phyloP scores from a whole-genome alignment of 1,140 invertebrate genomes.

The Octopus sinensis region DNA sequence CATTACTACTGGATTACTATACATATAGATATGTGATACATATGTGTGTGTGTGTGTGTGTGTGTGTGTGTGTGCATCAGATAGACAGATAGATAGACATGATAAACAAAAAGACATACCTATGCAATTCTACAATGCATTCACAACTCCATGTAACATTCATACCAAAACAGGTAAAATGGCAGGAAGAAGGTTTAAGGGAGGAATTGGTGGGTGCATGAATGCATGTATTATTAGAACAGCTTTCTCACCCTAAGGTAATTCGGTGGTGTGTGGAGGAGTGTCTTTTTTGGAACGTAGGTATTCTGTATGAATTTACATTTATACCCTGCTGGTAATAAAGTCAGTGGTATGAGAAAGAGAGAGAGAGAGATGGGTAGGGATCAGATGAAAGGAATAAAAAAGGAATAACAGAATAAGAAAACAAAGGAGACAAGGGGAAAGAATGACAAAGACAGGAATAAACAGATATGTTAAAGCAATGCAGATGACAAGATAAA shows the following conservation, averaged over 20 bases:
- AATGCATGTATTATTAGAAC: slow-evolving; percentile 11
- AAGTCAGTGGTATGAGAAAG: background rate
- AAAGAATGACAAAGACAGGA: slow-evolving; percentile 9
- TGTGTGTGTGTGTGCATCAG: background rate
- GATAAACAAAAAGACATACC: background rate
- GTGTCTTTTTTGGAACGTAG: no score
- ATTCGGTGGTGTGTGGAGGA: background rate
- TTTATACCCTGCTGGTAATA: background rate
- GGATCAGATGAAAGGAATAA: background rate
- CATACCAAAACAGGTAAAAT: no score
- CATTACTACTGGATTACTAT: no score
- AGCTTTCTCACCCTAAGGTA: background rate
- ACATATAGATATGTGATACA: background rate
- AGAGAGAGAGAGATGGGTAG: background rate
- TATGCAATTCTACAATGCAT: no score
- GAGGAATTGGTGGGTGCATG: background rate
- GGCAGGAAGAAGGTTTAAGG: background rate
- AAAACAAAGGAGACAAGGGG: slow-evolving; percentile 5
- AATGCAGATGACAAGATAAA: background rate
- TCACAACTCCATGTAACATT: no score
- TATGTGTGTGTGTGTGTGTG: background rate
- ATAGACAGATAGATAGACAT: background rate
- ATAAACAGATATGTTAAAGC: slow-evolving; percentile 10
- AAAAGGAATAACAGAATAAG: background rate
- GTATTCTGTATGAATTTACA: background rate